Percentiles rank a stretch among this genome's conserved stretches.
These are phyloP conservation scores for Lutjanus campechanus DNA, from an alignment of 2,797 vertebrate species.

Conservation along the genomic window DNA sequence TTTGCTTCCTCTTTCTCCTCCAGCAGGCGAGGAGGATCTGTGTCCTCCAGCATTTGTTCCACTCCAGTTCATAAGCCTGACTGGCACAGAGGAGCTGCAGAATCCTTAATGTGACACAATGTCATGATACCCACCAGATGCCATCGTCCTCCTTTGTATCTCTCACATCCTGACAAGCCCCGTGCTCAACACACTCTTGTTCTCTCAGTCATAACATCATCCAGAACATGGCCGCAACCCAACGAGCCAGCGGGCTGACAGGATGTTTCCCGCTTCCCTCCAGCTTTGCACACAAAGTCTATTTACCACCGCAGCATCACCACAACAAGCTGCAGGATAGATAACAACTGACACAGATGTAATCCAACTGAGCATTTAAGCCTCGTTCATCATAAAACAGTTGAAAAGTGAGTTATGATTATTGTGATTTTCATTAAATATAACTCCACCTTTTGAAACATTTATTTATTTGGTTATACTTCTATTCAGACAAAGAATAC, in stretches of 20 bases:
- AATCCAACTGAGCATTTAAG: background rate
- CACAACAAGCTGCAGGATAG: slow-evolving; percentile 6
- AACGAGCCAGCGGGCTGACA: background rate
- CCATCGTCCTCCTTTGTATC: slow-evolving; percentile 17
- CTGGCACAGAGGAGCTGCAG: slow-evolving; percentile 23
- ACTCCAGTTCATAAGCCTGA: slow-evolving; percentile 38
- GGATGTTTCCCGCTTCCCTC: slow-evolving; percentile 18
- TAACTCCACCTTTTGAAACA: background rate
- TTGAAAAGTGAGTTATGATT: background rate
- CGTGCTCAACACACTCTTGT: slow-evolving; percentile 17
- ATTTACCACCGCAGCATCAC: slow-evolving; percentile 1
- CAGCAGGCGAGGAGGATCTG: slow-evolving; percentile 15
- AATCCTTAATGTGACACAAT: slow-evolving; percentile 60
- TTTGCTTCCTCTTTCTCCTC: background rate
- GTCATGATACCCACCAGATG: slow-evolving; percentile 43
- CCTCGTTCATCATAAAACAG: background rate
- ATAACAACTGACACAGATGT: background rate
- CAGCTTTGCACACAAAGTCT: slow-evolving; percentile 2
- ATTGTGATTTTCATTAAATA: background rate
- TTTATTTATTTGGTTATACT: background rate
- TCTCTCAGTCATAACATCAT: slow-evolving; percentile 43
- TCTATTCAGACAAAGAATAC: background rate
- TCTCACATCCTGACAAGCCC: slow-evolving; percentile 30
- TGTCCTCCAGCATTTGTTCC: slow-evolving; percentile 50
- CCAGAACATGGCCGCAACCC: background rate